Evolutionary conservation across 2,888 invertebrate species (phyloP).

Genomic region (Macrosiphum euphorbiae): DNA sequence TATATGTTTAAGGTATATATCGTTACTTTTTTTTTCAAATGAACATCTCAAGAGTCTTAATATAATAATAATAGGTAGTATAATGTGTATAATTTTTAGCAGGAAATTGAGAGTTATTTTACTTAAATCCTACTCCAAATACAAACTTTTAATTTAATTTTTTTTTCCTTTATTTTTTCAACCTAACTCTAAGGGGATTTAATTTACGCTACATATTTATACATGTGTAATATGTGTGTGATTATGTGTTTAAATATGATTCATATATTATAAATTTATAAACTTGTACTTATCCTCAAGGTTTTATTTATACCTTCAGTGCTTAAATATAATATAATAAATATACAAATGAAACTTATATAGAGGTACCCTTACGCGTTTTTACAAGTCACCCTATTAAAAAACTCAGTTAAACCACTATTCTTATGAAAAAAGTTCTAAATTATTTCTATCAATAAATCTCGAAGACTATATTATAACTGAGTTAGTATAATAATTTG

Average conservation of each 20-base stretch:
- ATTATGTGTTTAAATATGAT: neutral
- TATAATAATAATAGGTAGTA: neutral
- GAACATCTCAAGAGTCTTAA: neutral
- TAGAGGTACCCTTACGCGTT: neutral
- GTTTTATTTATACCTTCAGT: neutral
- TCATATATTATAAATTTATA: neutral
- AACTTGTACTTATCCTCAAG: neutral
- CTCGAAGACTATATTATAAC: no score
- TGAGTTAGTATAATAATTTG: no score
- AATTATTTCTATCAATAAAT: neutral
- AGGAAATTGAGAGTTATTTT: constrained; percentile 16
- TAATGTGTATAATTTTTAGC: neutral
- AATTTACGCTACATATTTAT: neutral
- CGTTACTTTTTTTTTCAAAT: neutral
- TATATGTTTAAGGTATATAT: neutral
- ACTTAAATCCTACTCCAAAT: neutral
- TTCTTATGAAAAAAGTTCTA: neutral
- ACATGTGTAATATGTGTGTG: neutral
- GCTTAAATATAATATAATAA: neutral
- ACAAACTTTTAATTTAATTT: neutral
- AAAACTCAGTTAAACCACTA: neutral
- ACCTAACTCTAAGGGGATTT: neutral
- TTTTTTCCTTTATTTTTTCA: no score
- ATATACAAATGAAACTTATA: neutral
- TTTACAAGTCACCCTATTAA: neutral